A percentile compares a stretch with the other conserved stretches of the same genome.
phyloP scores from a whole-genome alignment of 2,113 vertebrate species.

The Amphilophus citrinellus region DNA sequence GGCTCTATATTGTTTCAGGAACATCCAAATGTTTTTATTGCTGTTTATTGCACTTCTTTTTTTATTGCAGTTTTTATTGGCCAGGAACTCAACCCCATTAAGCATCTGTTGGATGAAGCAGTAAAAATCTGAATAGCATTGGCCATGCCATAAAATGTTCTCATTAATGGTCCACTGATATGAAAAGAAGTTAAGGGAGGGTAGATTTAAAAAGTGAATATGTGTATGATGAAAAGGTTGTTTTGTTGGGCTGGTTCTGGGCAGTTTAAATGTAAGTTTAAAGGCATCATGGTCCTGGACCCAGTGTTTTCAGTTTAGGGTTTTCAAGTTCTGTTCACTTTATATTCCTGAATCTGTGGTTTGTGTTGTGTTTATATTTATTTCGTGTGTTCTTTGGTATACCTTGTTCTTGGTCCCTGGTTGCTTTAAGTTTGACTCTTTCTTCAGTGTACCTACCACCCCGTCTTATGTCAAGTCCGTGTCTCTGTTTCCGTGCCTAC shows the following conservation, averaged over 20 bases:
- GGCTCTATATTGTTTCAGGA: slow-evolving; percentile 3
- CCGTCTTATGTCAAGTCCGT: too few relatives aligned
- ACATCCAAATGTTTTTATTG: slow-evolving; percentile 6
- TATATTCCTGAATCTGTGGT: too few relatives aligned
- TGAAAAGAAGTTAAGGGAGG: background rate
- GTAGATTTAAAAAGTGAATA: background rate
- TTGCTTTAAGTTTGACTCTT: too few relatives aligned
- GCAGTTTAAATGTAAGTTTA: background rate
- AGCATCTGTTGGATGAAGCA: background rate
- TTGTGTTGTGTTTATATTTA: too few relatives aligned
- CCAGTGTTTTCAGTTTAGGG: too few relatives aligned
- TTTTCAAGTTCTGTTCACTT: too few relatives aligned
- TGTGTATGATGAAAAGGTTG: background rate
- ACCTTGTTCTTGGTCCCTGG: too few relatives aligned
- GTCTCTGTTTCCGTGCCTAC: too few relatives aligned
- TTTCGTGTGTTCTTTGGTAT: too few relatives aligned
- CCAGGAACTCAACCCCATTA: background rate
- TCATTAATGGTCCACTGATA: background rate
- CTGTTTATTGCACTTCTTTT: background rate
- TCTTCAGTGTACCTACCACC: too few relatives aligned
- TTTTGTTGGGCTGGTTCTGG: background rate
- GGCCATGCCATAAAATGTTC: background rate
- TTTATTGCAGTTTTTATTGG: slow-evolving; percentile 7
- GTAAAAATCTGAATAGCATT: background rate
- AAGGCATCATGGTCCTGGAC: too few relatives aligned